Conservation (phyloP, 2,113 vertebrate genomes). For the Telmatochromis sp. region DNA sequence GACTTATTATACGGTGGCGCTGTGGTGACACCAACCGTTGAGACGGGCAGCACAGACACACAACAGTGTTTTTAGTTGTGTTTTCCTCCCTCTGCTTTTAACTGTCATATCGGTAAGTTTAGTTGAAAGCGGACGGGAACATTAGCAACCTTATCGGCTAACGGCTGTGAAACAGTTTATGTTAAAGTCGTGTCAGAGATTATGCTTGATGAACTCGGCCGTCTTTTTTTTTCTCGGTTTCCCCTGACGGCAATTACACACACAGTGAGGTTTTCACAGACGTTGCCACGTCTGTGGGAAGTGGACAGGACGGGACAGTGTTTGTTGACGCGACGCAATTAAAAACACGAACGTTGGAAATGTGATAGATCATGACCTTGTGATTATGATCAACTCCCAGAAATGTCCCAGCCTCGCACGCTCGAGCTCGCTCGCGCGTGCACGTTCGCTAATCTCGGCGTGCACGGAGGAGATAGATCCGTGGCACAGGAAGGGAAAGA, state of each 20-base stretch:
- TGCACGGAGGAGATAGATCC: slow-evolving; percentile 20
- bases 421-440: neutral
- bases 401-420: slow-evolving; percentile 14
- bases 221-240: neutral
- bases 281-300: slow-evolving; percentile 59
- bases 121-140: neutral
- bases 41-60: slow-evolving; percentile 33
- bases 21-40: slow-evolving; percentile 54
- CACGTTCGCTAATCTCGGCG: slow-evolving; percentile 5
- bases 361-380: slow-evolving; percentile 44
- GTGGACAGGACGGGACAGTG: slow-evolving; percentile 40
- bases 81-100: slow-evolving; percentile 1
- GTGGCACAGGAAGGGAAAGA: neutral
- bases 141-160: slow-evolving; percentile 42
- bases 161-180: slow-evolving; percentile 40
- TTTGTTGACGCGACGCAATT: slow-evolving; percentile 4
- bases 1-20: slow-evolving; percentile 65
- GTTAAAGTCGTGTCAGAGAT: slow-evolving; percentile 5
- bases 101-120: slow-evolving; percentile 36
- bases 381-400: slow-evolving; percentile 37
- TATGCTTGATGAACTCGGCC: slow-evolving; percentile 18
- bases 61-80: slow-evolving; percentile 3
- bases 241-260: slow-evolving; percentile 33
- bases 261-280: slow-evolving; percentile 9
- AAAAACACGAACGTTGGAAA: neutral